Conservation (phyloP, 2,888 invertebrate species). For the Ophion obscuratus region DNA sequence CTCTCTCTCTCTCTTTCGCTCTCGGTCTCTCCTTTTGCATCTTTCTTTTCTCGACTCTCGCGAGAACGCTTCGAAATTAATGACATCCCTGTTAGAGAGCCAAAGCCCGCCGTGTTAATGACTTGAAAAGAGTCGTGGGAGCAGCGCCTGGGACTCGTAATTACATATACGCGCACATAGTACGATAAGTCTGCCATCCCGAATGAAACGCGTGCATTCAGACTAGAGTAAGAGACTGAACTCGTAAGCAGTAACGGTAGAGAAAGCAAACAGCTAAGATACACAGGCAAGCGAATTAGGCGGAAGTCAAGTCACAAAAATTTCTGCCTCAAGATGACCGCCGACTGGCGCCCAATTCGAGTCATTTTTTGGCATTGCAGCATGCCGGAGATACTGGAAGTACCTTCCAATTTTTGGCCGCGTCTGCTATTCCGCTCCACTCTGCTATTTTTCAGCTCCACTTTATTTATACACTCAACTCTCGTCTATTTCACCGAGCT, state of each 20-base stretch:
- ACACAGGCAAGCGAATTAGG: background rate
- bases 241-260: background rate
- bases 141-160: slow-evolving; percentile 30
- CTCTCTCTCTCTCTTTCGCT: background rate
- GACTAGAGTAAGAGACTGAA: background rate
- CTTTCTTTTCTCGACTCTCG: slow-evolving; percentile 22
- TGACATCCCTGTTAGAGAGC: slow-evolving; percentile 44
- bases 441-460: no score
- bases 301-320: background rate
- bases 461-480: no score
- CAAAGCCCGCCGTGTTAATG: slow-evolving; percentile 37
- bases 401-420: no score
- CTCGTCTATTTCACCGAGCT: no score
- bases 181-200: slow-evolving; percentile 7
- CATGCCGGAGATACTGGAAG: no score
- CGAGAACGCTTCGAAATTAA: slow-evolving; percentile 38
- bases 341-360: background rate
- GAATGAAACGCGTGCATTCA: slow-evolving; percentile 13
- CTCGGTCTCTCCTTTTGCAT: background rate
- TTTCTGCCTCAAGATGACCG: background rate
- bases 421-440: no score
- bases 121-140: slow-evolving; percentile 49
- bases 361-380: background rate
- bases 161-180: slow-evolving; percentile 1
- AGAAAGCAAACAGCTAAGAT: background rate